Evolutionary conservation across 2,888 invertebrate species (phyloP).

Genomic region (Caenorhabditis sinica): DNA sequence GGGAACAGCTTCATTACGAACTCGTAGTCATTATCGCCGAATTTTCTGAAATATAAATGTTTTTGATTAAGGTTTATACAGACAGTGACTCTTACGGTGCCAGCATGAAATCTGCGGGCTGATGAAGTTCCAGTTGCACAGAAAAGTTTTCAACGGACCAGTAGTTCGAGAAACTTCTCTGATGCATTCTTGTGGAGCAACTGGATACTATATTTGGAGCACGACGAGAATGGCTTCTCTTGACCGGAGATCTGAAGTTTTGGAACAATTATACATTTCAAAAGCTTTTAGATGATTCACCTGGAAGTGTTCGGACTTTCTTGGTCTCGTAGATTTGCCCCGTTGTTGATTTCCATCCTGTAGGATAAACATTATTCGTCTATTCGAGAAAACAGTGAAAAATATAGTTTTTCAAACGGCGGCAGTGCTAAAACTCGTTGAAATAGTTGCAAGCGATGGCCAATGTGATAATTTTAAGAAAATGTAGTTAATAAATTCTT

Average conservation of each 20-base stretch:
- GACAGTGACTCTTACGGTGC: slow-evolving; percentile 58
- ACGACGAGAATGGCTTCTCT: not conserved
- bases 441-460: too few relatives aligned
- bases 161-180: slow-evolving; percentile 44
- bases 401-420: too few relatives aligned
- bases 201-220: slow-evolving; percentile 5
- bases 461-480: too few relatives aligned
- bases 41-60: slow-evolving; percentile 53
- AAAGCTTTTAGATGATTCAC: not conserved
- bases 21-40: slow-evolving; percentile 71
- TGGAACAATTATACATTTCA: not conserved
- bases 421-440: too few relatives aligned
- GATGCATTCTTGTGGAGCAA: slow-evolving; percentile 37
- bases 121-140: slow-evolving; percentile 68
- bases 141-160: slow-evolving; percentile 71
- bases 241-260: slow-evolving; percentile 5
- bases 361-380: not conserved
- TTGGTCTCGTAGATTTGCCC: not conserved
- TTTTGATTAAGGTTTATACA: not conserved
- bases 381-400: too few relatives aligned
- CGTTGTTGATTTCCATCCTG: slow-evolving; percentile 30
- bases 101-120: slow-evolving; percentile 61
- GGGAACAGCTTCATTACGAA: slow-evolving; percentile 77
- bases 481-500: too few relatives aligned
- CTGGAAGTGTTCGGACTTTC: not conserved